Conservation (phyloP, 2,888 invertebrate genomes). For the Uropetala carovei region DNA sequence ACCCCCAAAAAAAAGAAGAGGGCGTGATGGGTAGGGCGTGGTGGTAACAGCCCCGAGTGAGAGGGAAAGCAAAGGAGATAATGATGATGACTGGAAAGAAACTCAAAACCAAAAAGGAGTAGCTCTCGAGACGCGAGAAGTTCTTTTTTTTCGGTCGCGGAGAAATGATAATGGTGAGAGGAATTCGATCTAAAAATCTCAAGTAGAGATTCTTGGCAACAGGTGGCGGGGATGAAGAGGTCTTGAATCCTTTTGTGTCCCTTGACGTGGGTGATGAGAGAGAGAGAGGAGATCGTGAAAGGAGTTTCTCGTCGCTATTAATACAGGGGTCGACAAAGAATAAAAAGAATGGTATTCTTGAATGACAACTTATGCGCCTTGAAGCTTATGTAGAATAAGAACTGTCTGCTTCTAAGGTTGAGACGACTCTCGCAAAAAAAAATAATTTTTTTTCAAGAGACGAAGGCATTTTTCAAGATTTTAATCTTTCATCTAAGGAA, state of each 20-base stretch:
- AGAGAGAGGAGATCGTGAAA: not conserved
- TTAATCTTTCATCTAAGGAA: too few species aligned
- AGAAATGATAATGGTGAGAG: not conserved
- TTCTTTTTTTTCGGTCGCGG: not conserved
- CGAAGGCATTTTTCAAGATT: too few species aligned
- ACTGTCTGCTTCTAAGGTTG: too few species aligned
- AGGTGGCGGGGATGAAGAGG: not conserved
- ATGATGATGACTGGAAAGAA: constrained; percentile 22
- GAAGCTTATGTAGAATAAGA: too few species aligned
- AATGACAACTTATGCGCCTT: too few species aligned
- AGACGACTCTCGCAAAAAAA: too few species aligned
- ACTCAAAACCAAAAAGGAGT: not conserved
- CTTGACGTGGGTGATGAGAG: constrained; percentile 19
- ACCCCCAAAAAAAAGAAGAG: not conserved
- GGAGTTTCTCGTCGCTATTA: not conserved
- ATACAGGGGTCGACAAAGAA: not conserved
- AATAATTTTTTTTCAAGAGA: too few species aligned
- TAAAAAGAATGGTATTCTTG: not conserved
- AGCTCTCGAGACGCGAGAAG: not conserved
- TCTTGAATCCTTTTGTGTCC: not conserved
- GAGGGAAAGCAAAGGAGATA: not conserved
- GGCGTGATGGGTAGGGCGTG: not conserved
- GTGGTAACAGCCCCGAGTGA: not conserved
- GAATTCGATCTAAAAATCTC: not conserved
- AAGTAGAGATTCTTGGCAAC: not conserved